Conservation (phyloP, 1,140 invertebrate species). For the Halictus rubicundus region DNA sequence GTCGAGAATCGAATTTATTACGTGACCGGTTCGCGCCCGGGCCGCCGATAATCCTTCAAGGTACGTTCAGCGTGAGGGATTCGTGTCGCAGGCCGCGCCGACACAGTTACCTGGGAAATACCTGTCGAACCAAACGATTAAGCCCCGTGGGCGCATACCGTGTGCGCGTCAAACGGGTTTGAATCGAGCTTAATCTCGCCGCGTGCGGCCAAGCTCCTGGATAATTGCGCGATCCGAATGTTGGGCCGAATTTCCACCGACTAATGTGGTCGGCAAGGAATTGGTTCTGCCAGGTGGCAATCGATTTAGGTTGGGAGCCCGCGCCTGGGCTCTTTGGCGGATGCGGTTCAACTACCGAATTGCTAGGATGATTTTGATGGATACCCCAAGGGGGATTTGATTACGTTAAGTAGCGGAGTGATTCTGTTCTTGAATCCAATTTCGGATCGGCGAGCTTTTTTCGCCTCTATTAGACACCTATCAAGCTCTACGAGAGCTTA, state of each 20-base stretch:
- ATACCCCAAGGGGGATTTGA: too few relatives aligned
- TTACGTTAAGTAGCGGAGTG: too few relatives aligned
- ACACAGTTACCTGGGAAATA: background rate
- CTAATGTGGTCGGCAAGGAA: constrained; percentile 45
- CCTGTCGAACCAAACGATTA: constrained; percentile 40
- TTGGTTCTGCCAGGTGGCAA: constrained; percentile 30
- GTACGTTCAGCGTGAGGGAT: background rate
- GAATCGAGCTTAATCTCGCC: constrained; percentile 45
- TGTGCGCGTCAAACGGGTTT: constrained; percentile 32
- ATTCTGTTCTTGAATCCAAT: too few relatives aligned
- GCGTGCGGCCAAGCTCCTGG: constrained; percentile 8
- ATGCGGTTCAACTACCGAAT: too few relatives aligned
- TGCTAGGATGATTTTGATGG: too few relatives aligned
- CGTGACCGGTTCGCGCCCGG: too few relatives aligned
- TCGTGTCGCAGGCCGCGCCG: background rate
- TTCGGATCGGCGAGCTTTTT: too few relatives aligned
- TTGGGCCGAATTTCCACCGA: constrained; percentile 42
- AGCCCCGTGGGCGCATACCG: constrained; percentile 20
- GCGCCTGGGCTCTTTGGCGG: too few relatives aligned
- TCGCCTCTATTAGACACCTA: too few relatives aligned
- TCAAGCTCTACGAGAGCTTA: too few relatives aligned
- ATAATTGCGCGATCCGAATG: constrained; percentile 50
- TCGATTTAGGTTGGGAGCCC: constrained; percentile 3
- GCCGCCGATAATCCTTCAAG: too few relatives aligned
- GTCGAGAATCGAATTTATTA: too few relatives aligned